Base-by-base conservation (phyloP, 2,888 invertebrate species). In the Drosophila kanekoi region DNA sequence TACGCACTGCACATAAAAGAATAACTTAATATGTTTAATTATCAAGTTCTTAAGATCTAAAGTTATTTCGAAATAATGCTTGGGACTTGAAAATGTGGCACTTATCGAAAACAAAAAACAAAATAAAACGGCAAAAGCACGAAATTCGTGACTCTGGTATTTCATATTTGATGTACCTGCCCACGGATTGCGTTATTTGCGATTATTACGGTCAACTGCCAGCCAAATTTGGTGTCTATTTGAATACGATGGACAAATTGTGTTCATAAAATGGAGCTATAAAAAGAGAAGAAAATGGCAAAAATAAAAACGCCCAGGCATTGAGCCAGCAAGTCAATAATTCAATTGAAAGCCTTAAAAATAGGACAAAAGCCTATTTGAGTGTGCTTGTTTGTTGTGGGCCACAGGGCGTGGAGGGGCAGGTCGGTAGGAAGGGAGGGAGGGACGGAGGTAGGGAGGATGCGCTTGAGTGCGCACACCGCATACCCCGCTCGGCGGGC, bases 181-280 rank as follows among this genome's bases (percentile, higher is more conserved):
- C 51, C 37, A 72, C 53, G 52, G 45, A 65, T 60, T 20, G 32
- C 1, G 32, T 41, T 51, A 49, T 56, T 38, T 23, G 64, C 43
- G 62, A 53, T 66, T 77, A 72, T 77, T 77, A 65, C 66, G 53
- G 65, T 61, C 77, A 58, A 56, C 40, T 61, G 72, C 47, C 41
- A 67, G 67, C 81, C 81, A 81, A 70, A 81, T 82, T 75, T 78
- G 88, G 88, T 54, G 61, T 67, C 81, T 84, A 87, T 82, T 81
- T 81, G 84, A 78, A 66, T 60, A 43, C 37, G 60, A 77, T 66
- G 60, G 56, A 72, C 78, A 67, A 77, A 72, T 63, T 75, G 77
- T 54, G 64, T 41, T 49, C 72, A 40, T 20, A 59, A 62, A 72
- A 77, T 61, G 56, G 28, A 48, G 67, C 67, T 77, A 75, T 72